These are phyloP conservation scores for Ametastegia equiseti DNA, from an alignment of 2,888 invertebrate genomes.

Conservation along the genomic window DNA sequence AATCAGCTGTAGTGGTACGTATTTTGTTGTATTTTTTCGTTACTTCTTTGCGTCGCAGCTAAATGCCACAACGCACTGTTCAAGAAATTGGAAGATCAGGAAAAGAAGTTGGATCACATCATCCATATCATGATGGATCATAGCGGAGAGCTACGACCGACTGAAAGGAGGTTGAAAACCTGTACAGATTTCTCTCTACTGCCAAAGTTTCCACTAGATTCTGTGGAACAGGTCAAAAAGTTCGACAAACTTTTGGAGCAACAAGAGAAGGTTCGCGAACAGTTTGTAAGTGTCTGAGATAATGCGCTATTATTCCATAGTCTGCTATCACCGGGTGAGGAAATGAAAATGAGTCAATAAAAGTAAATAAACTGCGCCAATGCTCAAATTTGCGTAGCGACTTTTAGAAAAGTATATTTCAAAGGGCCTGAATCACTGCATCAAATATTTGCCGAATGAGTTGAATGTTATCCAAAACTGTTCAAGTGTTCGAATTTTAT, in stretches of 20 bases:
- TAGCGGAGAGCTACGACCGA: background rate
- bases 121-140: background rate
- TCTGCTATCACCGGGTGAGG: background rate
- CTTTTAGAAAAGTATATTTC: background rate
- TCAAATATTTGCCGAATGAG: background rate
- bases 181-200: background rate
- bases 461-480: background rate
- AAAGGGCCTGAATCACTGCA: slow-evolving; percentile 2
- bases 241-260: background rate
- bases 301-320: background rate
- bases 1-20: background rate
- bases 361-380: background rate
- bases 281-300: slow-evolving; percentile 9
- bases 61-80: background rate
- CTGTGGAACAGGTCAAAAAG: background rate
- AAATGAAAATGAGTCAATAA: background rate
- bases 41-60: too few relatives aligned
- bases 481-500: background rate
- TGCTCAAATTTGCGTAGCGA: background rate
- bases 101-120: background rate
- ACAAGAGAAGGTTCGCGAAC: background rate
- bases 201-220: slow-evolving; percentile 16
- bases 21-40: background rate
- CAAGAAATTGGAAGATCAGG: background rate
- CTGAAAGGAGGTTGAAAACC: background rate